These are phyloP conservation scores for Bombus fervidus DNA, from an alignment of 1,140 invertebrate genomes.

Conservation along the genomic window DNA sequence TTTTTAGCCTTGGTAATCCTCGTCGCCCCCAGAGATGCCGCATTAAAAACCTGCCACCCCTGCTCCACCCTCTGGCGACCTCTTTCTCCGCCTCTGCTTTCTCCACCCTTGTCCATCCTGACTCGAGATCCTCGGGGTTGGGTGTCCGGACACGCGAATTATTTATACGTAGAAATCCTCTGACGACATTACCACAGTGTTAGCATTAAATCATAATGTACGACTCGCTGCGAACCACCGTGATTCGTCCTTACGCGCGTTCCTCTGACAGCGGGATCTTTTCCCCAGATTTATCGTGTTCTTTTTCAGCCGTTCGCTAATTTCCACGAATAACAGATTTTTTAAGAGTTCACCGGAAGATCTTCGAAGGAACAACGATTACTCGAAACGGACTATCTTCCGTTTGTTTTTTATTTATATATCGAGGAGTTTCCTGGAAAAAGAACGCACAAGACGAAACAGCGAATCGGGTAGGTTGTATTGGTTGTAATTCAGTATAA, in stretches of 20 bases:
- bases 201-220: conserved; percentile 84
- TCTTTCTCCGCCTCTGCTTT: conserved; percentile 64
- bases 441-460: neutral
- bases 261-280: conserved; percentile 60
- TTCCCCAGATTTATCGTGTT: neutral
- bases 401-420: neutral
- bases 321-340: neutral
- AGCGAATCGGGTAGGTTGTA: too few species aligned
- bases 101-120: conserved; percentile 66
- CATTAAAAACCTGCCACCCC: conserved; percentile 78
- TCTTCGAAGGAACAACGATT: neutral
- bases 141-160: conserved; percentile 82
- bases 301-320: neutral
- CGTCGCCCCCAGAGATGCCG: conserved; percentile 81
- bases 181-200: conserved; percentile 83
- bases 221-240: conserved; percentile 79
- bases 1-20: conserved; percentile 83
- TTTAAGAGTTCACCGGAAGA: neutral
- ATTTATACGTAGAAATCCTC: conserved; percentile 82
- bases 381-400: neutral
- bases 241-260: conserved; percentile 75
- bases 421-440: neutral
- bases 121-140: conserved; percentile 76
- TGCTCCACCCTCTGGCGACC: conserved; percentile 42
- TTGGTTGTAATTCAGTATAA: too few species aligned